Conservation (phyloP, 2,797 vertebrate species). For the Threskiornis aethiopicus region DNA sequence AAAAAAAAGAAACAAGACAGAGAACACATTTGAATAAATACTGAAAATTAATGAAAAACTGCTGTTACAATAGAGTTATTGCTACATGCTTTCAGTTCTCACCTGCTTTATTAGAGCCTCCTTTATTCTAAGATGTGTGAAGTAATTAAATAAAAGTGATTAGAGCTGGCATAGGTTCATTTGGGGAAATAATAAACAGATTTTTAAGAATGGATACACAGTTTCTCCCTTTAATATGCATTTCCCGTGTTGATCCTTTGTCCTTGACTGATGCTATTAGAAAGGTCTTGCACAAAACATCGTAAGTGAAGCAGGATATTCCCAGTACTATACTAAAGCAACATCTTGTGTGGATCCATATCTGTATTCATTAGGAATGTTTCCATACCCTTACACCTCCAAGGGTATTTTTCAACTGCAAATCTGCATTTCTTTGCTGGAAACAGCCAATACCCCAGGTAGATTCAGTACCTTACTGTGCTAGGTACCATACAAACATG, state of each 20-base stretch:
- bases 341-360: background rate
- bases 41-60: background rate
- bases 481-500: rapidly evolving
- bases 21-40: conserved; percentile 14
- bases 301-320: background rate
- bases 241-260: background rate
- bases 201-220: background rate
- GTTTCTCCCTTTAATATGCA: background rate
- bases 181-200: background rate
- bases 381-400: background rate
- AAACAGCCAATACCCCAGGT: background rate
- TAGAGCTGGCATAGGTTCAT: background rate
- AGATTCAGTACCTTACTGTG: background rate
- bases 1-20: background rate
- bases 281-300: background rate
- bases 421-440: background rate
- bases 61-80: background rate
- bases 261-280: background rate
- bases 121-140: background rate
- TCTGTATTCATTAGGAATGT: background rate
- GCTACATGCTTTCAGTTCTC: conserved; percentile 1
- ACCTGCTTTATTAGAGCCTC: background rate
- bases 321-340: background rate
- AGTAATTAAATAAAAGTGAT: conserved; percentile 9
- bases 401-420: background rate